Evolutionary conservation across 1,140 invertebrate species (phyloP).

Genomic region (Diorhabda sublineata): DNA sequence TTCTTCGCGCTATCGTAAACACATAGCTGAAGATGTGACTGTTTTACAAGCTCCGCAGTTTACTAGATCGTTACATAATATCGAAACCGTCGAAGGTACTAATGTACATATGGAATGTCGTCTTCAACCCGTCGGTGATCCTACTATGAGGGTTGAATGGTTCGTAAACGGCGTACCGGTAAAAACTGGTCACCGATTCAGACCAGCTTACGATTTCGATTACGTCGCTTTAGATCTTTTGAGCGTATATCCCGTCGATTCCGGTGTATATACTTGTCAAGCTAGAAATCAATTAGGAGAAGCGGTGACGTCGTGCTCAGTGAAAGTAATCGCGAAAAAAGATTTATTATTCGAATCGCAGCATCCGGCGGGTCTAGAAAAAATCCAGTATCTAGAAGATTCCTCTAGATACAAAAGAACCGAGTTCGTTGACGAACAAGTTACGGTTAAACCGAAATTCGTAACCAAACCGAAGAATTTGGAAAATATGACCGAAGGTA

Average conservation of each 20-base stretch:
- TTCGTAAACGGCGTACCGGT: conserved; percentile 89
- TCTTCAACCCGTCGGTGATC: conserved; percentile 89
- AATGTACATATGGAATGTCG: conserved; percentile 92
- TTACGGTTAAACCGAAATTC: conserved; percentile 78
- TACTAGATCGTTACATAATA: conserved; percentile 81
- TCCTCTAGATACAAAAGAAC: conserved; percentile 77
- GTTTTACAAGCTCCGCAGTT: conserved; percentile 82
- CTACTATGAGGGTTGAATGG: conserved; percentile 95
- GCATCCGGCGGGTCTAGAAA: conserved; percentile 81
- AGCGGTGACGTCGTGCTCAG: conserved; percentile 87
- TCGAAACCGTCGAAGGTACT: conserved; percentile 86
- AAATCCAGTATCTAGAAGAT: conserved; percentile 89
- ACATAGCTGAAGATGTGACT: conserved; percentile 70
- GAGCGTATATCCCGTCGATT: conserved; percentile 94
- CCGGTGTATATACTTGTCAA: conserved; percentile 91
- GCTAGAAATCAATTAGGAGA: conserved; percentile 88
- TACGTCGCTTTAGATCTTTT: conserved; percentile 94
- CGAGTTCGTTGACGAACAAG: conserved; percentile 77
- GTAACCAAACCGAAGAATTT: conserved; percentile 81
- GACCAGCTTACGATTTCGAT: conserved; percentile 95
- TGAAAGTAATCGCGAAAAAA: conserved; percentile 83
- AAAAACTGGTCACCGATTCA: conserved; percentile 87
- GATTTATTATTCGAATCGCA: conserved; percentile 80
- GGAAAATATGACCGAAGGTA: conserved; percentile 81
- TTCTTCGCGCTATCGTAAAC: conserved; percentile 66